phyloP scores from a whole-genome alignment of 2,888 invertebrate species.

The Eustalomyia histrio region DNA sequence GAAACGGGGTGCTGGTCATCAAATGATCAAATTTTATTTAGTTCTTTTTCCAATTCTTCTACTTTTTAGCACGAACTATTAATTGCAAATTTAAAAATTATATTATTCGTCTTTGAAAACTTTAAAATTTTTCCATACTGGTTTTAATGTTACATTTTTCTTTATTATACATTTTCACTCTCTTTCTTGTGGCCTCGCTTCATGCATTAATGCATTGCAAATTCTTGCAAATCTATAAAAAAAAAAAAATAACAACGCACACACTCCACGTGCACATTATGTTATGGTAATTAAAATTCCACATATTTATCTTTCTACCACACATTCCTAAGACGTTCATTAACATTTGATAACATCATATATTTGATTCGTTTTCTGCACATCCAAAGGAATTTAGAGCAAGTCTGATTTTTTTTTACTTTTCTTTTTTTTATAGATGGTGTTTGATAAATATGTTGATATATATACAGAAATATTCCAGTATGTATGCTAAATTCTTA shows the following conservation, averaged over 20 bases:
- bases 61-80: no score
- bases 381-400: conserved; percentile 59
- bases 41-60: no score
- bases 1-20: no score
- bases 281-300: conserved; percentile 63
- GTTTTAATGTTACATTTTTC: not conserved
- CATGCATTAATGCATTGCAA: not conserved
- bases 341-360: conserved; percentile 61
- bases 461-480: conserved; percentile 33
- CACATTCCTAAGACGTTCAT: conserved; percentile 56
- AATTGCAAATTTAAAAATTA: no score
- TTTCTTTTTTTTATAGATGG: conserved; percentile 23
- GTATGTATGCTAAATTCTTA: not conserved
- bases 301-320: conserved; percentile 40
- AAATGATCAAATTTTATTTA: no score
- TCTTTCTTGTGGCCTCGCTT: not conserved
- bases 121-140: not conserved
- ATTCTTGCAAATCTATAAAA: not conserved
- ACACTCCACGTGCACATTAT: conserved; percentile 55
- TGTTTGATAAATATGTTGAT: conserved; percentile 48
- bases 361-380: conserved; percentile 1
- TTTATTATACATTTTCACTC: not conserved
- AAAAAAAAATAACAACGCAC: conserved; percentile 9
- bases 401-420: conserved; percentile 31
- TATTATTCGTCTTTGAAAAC: no score